Base-by-base conservation (phyloP, 2,888 invertebrate species). In the Caenorhabditis sp. region DNA sequence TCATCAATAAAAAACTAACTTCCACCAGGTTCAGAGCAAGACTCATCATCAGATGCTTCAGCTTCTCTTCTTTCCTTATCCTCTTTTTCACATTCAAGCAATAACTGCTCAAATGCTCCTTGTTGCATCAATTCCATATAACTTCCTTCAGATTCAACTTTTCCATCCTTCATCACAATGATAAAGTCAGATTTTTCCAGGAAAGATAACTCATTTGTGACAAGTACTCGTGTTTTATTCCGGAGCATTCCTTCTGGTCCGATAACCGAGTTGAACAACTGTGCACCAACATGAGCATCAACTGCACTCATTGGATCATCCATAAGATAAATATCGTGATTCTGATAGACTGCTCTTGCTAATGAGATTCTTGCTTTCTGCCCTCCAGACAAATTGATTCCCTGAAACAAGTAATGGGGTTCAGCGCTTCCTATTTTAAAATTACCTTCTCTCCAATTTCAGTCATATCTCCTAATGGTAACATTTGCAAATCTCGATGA, bases 271-370 rank as follows among this genome's bases (percentile, higher is more conserved):
- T 71, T 77, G 70, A 86, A 86, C 8, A 86, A 94, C 88, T 97
- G 96, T 89, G 95, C 95, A 17, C 97, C 97, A 59, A 97, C 97
- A 88, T 97, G 97, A 49, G 95, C 92, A 89, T 97, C 97, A 1
- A 97, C 97, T 5, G 97, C 97, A 88, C 94, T 95, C 66, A 92
- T 88, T 1, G 97, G 97, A 91, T 99, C 97, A 88, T 99, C 97
- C 84, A 99, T 90, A 87, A 95, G 92, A 89, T 95, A 97, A 76
- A 95, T 91, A 86, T 96, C 95, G 0, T 93, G 92, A 89, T 95
- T 92, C 85, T 92, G 92, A 89, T 95, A 96, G 1, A 95, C 95
- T 1, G 95, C 95, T 79, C 96, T 91, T 0, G 96, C 95, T 77
- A 96, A 90, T 64, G 94, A 94, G 58, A 96, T 94, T 78, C 95